Conservation (phyloP, 2,113 vertebrate species). For the Cryptotis parvus region DNA sequence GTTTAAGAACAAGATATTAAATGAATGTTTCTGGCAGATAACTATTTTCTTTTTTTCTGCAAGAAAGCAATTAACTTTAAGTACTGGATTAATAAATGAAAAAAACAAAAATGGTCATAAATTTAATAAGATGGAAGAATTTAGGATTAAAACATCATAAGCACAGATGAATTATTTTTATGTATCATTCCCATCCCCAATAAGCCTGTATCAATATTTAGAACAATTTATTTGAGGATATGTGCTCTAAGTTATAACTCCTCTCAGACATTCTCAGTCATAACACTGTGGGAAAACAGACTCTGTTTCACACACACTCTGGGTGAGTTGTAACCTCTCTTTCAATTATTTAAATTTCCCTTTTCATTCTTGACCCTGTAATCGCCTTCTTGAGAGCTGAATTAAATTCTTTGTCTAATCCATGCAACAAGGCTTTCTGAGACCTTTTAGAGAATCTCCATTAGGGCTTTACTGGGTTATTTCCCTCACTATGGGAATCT, state of each 20-base stretch:
- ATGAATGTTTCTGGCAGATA: background rate
- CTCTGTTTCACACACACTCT: background rate
- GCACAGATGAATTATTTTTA: background rate
- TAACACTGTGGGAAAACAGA: background rate
- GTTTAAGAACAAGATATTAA: background rate
- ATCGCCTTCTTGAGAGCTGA: conserved; percentile 15
- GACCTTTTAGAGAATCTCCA: background rate
- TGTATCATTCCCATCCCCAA: background rate
- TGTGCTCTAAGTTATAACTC: background rate
- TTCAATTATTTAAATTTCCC: background rate
- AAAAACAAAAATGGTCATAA: background rate
- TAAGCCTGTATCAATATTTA: background rate
- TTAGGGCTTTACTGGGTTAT: background rate
- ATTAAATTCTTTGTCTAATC: conserved; percentile 41
- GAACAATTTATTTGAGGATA: background rate
- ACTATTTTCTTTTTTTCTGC: background rate
- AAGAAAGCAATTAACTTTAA: background rate
- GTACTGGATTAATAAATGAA: conserved; percentile 9
- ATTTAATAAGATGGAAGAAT: background rate
- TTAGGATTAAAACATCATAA: background rate
- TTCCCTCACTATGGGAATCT: background rate
- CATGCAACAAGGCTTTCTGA: background rate
- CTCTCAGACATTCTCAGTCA: background rate
- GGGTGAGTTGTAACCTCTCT: background rate
- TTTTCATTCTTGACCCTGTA: background rate